These are phyloP conservation scores for Eupithecia pulchellata DNA, from an alignment of 2,888 invertebrate genomes.

Conservation along the genomic window DNA sequence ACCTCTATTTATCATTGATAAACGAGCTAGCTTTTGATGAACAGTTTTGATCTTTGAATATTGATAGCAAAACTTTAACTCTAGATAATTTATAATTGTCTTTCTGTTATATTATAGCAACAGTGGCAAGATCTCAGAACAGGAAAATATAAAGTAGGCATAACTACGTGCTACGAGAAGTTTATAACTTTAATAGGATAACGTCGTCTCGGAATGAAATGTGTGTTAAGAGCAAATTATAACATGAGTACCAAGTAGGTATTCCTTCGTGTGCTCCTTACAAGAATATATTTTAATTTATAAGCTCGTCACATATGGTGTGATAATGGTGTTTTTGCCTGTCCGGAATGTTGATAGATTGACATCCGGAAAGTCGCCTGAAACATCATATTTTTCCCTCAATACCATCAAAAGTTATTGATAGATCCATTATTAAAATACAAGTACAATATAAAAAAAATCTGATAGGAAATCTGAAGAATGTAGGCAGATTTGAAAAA, in stretches of 20 bases:
- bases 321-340: constrained; percentile 31
- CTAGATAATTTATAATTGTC: background rate
- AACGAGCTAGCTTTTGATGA: constrained; percentile 15
- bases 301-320: constrained; percentile 12
- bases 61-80: constrained; percentile 18
- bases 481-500: background rate
- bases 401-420: constrained; percentile 17
- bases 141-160: background rate
- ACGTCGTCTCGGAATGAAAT: background rate
- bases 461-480: too few relatives aligned
- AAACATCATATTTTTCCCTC: constrained; percentile 25
- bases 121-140: background rate
- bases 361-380: constrained; percentile 25
- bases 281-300: constrained; percentile 9
- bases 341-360: constrained; percentile 32
- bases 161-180: constrained; percentile 4
- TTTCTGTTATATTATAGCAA: background rate
- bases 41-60: constrained; percentile 23
- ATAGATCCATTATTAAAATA: constrained; percentile 31
- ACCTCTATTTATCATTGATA: constrained; percentile 38
- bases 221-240: background rate
- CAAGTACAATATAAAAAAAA: background rate
- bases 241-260: background rate
- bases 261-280: background rate
- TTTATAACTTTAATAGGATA: background rate